Evolutionary conservation across 2,888 invertebrate genomes (phyloP).

Genomic region (Drosophila rellima): DNA sequence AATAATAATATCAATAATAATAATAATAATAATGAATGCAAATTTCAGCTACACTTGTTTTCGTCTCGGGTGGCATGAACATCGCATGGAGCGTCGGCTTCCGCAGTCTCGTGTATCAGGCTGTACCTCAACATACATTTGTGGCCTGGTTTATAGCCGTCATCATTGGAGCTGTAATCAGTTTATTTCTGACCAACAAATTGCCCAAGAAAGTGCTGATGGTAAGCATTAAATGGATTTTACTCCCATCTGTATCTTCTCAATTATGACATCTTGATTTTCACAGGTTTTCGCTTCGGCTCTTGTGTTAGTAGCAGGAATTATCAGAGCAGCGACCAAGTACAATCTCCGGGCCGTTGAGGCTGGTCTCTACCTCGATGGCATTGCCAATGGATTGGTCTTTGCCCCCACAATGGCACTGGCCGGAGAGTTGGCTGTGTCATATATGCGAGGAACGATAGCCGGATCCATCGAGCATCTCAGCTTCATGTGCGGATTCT

Average conservation of each 20-base stretch:
- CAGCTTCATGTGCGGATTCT: slow-evolving; percentile 62
- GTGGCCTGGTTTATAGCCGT: slow-evolving; percentile 82
- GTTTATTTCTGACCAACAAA: slow-evolving; percentile 59
- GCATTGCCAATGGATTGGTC: slow-evolving; percentile 77
- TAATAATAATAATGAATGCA: too few species aligned
- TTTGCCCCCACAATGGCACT: slow-evolving; percentile 77
- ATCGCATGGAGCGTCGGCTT: slow-evolving; percentile 74
- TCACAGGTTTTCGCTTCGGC: slow-evolving; percentile 57
- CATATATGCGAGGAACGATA: slow-evolving; percentile 64
- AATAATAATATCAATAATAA: too few species aligned
- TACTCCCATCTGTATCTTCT: not conserved
- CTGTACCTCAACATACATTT: slow-evolving; percentile 13
- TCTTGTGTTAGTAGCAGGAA: slow-evolving; percentile 74
- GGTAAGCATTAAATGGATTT: slow-evolving; percentile 54
- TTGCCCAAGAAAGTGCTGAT: slow-evolving; percentile 71
- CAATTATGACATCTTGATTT: not conserved
- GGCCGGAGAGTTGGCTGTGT: slow-evolving; percentile 72
- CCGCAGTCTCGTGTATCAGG: rapidly evolving
- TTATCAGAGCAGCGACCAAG: slow-evolving; percentile 53
- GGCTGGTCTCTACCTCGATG: slow-evolving; percentile 78
- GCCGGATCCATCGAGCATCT: slow-evolving; percentile 59
- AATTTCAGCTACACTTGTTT: slow-evolving; percentile 69
- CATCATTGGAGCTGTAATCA: slow-evolving; percentile 75
- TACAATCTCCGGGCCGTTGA: slow-evolving; percentile 36
- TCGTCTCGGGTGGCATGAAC: slow-evolving; percentile 80